Percentiles rank a stretch among this genome's conserved stretches.
phyloP scores from a whole-genome alignment of 2,113 vertebrate genomes.

The Thamnaconus septentrionalis region DNA sequence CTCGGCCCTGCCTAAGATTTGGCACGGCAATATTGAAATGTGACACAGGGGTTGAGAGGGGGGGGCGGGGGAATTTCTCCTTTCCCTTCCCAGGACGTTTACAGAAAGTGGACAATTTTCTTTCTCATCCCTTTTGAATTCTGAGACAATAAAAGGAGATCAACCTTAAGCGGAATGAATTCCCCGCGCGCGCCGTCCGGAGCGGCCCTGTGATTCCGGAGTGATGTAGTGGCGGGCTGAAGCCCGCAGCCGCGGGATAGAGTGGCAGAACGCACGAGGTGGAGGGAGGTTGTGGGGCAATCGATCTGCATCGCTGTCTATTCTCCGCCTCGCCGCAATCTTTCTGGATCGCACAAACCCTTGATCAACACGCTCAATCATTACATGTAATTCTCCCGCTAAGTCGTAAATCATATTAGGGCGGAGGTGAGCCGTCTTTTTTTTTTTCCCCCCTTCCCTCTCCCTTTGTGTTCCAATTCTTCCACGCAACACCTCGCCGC shows the following conservation, averaged over 20 bases:
- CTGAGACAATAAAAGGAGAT: slow-evolving; percentile 24
- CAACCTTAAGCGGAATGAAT: slow-evolving; percentile 29
- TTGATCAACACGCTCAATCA: slow-evolving; percentile 71
- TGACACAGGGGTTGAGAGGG: slow-evolving; percentile 22
- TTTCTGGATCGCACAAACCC: slow-evolving; percentile 57
- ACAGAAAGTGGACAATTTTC: slow-evolving; percentile 24
- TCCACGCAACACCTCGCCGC: slow-evolving; percentile 34
- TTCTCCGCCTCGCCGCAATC: slow-evolving; percentile 51
- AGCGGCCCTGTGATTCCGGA: slow-evolving; percentile 12
- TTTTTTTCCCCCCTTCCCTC: slow-evolving; percentile 2
- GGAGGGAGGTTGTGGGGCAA: slow-evolving; percentile 40
- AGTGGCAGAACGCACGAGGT: slow-evolving; percentile 47
- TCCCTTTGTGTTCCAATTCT: slow-evolving; percentile 26
- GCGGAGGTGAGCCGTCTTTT: slow-evolving; percentile 20
- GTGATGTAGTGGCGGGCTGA: slow-evolving; percentile 33
- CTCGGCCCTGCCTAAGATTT: slow-evolving; percentile 81
- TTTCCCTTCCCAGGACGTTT: slow-evolving; percentile 15
- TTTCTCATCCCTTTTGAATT: slow-evolving; percentile 16
- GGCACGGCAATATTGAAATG: slow-evolving; percentile 82
- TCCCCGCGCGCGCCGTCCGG: slow-evolving; percentile 10
- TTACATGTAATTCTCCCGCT: slow-evolving; percentile 59
- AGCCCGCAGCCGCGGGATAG: slow-evolving; percentile 19
- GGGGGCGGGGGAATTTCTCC: slow-evolving; percentile 52
- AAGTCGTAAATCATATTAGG: slow-evolving; percentile 64
- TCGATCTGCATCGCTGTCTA: slow-evolving; percentile 62